Evolutionary conservation across 1,140 invertebrate species (phyloP).

Genomic region (Drosophila leontia): DNA sequence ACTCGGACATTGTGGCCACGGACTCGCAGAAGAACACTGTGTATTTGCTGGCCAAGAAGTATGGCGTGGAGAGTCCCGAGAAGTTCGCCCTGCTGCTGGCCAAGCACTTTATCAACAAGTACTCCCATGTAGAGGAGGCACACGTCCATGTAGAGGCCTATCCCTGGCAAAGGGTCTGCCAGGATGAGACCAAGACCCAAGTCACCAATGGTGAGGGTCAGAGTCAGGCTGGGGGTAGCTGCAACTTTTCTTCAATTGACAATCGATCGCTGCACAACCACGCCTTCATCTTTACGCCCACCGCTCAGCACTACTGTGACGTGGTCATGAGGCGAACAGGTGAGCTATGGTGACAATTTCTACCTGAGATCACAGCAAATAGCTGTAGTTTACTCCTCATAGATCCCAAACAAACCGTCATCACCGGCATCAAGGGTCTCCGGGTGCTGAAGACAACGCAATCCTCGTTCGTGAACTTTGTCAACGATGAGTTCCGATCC

Average conservation of each 20-base stretch:
- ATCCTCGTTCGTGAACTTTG: conserved; percentile 91
- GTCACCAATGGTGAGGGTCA: background rate
- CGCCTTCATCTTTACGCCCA: conserved; percentile 89
- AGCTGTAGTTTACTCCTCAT: rapidly evolving
- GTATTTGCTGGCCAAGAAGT: conserved; percentile 91
- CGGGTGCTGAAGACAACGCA: conserved; percentile 91
- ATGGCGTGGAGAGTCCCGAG: conserved; percentile 90
- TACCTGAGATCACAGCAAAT: background rate
- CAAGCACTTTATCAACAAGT: conserved; percentile 90
- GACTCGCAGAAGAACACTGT: conserved; percentile 94
- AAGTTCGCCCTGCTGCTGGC: conserved; percentile 90
- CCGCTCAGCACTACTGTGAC: conserved; percentile 87
- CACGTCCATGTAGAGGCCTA: conserved; percentile 89
- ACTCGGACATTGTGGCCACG: conserved; percentile 91
- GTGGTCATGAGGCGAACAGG: conserved; percentile 88
- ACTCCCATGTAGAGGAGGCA: conserved; percentile 89
- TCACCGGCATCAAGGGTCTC: conserved; percentile 88
- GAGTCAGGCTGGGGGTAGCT: background rate
- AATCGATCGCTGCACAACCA: conserved; percentile 88
- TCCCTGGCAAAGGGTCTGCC: conserved; percentile 89
- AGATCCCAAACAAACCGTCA: conserved; percentile 86
- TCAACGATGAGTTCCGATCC: conserved; percentile 90
- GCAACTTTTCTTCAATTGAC: conserved; percentile 47
- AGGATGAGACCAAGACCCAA: conserved; percentile 71
- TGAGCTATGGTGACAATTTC: conserved; percentile 73